These are phyloP conservation scores for Drosophila monieri DNA, from an alignment of 2,888 invertebrate genomes.

Conservation along the genomic window DNA sequence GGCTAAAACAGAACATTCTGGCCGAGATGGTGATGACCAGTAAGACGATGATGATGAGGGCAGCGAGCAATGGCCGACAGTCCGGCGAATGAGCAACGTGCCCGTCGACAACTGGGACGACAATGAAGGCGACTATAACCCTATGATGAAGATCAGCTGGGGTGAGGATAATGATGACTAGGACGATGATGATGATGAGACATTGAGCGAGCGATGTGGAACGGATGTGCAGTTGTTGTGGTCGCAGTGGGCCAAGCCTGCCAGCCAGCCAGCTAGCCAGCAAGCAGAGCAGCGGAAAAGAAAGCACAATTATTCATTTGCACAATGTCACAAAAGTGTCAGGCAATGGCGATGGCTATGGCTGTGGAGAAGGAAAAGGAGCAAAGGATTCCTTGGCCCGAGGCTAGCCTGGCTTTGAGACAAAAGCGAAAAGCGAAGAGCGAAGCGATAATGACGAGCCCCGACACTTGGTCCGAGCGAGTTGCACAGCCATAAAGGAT, in stretches of 20 bases:
- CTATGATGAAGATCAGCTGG: slow-evolving; percentile 52
- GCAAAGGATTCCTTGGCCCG: slow-evolving; percentile 74
- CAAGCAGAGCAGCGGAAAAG: slow-evolving; percentile 44
- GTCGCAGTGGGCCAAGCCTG: slow-evolving; percentile 43
- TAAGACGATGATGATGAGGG: slow-evolving; percentile 25
- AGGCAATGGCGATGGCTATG: slow-evolving; percentile 51
- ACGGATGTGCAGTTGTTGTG: slow-evolving; percentile 79
- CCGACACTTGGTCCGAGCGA: slow-evolving; percentile 61
- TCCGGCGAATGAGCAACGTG: slow-evolving; percentile 63
- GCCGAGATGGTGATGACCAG: slow-evolving; percentile 22
- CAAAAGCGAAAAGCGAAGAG: slow-evolving; percentile 31
- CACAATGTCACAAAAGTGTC: slow-evolving; percentile 81
- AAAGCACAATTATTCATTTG: slow-evolving; percentile 83
- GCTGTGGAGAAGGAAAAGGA: slow-evolving; percentile 63
- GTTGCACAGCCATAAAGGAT: slow-evolving; percentile 24
- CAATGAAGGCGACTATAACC: slow-evolving; percentile 42
- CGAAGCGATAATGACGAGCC: slow-evolving; percentile 74
- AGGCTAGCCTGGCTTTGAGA: slow-evolving; percentile 32
- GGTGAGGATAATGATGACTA: slow-evolving; percentile 28
- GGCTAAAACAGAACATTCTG: slow-evolving; percentile 36
- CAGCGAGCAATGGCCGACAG: slow-evolving; percentile 34
- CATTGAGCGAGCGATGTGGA: slow-evolving; percentile 79
- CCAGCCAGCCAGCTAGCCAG: slow-evolving; percentile 44
- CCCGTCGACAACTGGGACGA: slow-evolving; percentile 65
- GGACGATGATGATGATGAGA: slow-evolving; percentile 40